Evolutionary conservation across 2,113 vertebrate species (phyloP), one percentile per base, ranked within the genome.

Genomic region (Dendropsophus ebraccatus): DNA sequence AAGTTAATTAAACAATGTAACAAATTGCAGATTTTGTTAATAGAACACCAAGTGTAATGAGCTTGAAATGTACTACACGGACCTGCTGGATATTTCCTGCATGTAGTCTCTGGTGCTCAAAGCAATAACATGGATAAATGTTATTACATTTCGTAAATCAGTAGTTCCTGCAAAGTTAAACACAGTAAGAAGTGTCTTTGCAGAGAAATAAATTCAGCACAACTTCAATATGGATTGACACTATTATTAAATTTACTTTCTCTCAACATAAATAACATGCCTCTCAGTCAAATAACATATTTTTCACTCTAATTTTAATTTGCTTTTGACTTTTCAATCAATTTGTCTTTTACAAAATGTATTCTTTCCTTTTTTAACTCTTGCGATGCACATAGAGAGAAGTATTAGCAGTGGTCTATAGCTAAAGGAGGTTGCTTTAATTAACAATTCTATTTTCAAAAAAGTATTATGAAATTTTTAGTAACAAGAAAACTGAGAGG

Each of bases 1-100:
- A 2, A 62, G 37, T 81, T 81, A 81, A 62, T 80, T 60, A 80
- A 60, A 47, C 78, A 25, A 81, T 81, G 56, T 65, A 47, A 47
- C 78, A 65, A 17, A 65, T 65, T 47, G 16, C 14, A 81, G 8
- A 79, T 65, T 81, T 62, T 25, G 41, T 47, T 60, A 81, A 62
- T 28, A 60, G 11, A 62, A 80, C 5, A 62, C 4, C 12, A 45
- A 19, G 37, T 45, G 23, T 19, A 80, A 79, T 60, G 37, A 79
- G 54, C 23, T 60, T 23, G 32, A 16, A 62, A 25, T 9, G 54
- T 45, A 80, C n/a, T 45, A 5, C 35, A 58, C 21, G 28, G 21
- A 1, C 35, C 35, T 62, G 12, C 8, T 25, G 23, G 60, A 62
- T 62, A 45, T 62, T 62, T 62, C 52, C 49, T 23, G 21, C 9